phyloP scores from a whole-genome alignment of 2,113 vertebrate species.

The Platichthys flesus region DNA sequence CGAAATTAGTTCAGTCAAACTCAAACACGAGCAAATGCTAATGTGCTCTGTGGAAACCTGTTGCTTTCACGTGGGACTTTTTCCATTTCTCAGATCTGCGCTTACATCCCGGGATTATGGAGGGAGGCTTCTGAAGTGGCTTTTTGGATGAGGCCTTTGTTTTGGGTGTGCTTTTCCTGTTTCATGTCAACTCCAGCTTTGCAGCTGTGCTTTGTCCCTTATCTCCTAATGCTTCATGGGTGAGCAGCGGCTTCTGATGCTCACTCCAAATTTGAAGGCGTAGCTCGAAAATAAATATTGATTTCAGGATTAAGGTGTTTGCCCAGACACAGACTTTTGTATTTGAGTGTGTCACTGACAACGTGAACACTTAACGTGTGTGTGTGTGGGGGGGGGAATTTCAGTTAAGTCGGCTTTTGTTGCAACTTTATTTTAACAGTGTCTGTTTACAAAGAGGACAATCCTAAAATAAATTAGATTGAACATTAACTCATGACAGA shows the following conservation, averaged over 20 bases:
- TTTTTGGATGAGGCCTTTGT: constrained; percentile 72
- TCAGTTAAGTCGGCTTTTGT: constrained; percentile 18
- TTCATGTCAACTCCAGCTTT: constrained; percentile 72
- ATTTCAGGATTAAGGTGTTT: constrained; percentile 59
- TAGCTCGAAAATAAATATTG: constrained; percentile 58
- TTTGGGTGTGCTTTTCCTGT: constrained; percentile 60
- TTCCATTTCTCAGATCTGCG: constrained; percentile 69
- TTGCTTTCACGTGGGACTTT: constrained; percentile 74
- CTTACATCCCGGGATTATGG: constrained; percentile 71
- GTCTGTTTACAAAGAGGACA: neutral
- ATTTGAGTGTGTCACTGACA: constrained; percentile 37
- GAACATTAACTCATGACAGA: neutral
- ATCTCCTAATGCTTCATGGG: constrained; percentile 47
- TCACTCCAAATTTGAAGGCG: constrained; percentile 59
- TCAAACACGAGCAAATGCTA: constrained; percentile 63
- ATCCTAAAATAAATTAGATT: constrained; percentile 8
- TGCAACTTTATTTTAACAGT: constrained; percentile 9
- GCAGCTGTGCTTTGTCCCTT: constrained; percentile 69
- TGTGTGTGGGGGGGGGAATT: neutral
- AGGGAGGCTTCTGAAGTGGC: constrained; percentile 65
- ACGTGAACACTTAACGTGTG: constrained; percentile 12
- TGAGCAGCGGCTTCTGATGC: constrained; percentile 57
- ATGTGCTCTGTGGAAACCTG: constrained; percentile 65
- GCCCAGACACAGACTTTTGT: constrained; percentile 45
- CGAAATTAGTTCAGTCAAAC: constrained; percentile 75